phyloP scores from a whole-genome alignment of 2,113 vertebrate genomes.

The Glaucidium brasilianum region DNA sequence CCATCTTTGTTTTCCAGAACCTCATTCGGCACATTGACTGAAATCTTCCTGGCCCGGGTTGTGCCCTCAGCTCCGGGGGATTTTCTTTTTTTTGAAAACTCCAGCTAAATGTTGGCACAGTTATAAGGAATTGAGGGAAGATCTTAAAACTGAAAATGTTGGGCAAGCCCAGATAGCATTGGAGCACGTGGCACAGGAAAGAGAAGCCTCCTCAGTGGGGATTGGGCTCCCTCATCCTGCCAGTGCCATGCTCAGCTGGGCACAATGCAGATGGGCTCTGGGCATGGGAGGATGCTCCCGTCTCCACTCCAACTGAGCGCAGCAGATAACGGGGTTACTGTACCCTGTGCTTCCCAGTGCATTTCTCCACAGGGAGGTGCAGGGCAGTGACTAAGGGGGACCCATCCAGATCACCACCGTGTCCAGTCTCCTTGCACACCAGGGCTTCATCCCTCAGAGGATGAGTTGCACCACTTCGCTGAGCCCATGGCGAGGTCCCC shows the following conservation, averaged over 20 bases:
- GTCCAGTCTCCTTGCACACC: not conserved
- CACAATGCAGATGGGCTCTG: not conserved
- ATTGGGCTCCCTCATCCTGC: not conserved
- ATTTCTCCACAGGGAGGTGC: not conserved
- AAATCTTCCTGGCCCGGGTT: not conserved
- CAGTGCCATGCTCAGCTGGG: not conserved
- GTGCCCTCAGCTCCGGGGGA: not conserved
- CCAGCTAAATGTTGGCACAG: not conserved
- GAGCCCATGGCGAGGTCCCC: not conserved
- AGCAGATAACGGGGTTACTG: not conserved
- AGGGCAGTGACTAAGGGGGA: not conserved
- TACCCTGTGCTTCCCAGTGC: not conserved
- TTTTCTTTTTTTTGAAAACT: not conserved
- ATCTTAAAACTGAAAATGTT: constrained; percentile 18
- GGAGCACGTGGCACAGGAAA: accelerated
- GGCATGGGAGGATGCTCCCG: not conserved
- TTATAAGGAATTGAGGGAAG: not conserved
- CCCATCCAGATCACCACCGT: not conserved
- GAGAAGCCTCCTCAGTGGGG: not conserved
- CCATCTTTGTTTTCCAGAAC: constrained; percentile 15
- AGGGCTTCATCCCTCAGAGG: not conserved
- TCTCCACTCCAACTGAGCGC: accelerated
- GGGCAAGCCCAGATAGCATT: not conserved
- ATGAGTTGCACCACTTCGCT: not conserved
- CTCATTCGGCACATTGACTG: not conserved